phyloP scores from a whole-genome alignment of 35 echinoderm and acorn worm species.

The Diadema setosum region DNA sequence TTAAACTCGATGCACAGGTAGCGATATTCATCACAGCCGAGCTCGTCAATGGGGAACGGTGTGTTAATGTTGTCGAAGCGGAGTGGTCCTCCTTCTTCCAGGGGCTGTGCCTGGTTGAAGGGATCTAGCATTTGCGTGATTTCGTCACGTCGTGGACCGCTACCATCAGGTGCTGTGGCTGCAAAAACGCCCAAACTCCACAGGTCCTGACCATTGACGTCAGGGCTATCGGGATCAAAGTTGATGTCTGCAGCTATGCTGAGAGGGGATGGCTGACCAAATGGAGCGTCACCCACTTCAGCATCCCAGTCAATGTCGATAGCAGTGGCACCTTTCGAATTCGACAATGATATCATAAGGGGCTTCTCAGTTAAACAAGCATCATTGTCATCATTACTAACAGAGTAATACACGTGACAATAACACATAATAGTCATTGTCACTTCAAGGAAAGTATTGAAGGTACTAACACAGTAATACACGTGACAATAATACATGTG shows the following conservation, averaged over 20 bases:
- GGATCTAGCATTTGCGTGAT: conserved; percentile 30
- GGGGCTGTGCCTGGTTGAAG: conserved; percentile 14
- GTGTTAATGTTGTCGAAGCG: conserved; percentile 46
- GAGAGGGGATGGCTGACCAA: conserved; percentile 29
- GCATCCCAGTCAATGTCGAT: conserved; percentile 14
- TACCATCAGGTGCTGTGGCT: conserved; percentile 4
- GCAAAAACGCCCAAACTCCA: conserved; percentile 79
- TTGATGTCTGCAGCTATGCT: conserved; percentile 47
- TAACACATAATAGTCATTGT: neutral
- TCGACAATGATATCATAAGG: neutral
- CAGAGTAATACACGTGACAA: neutral
- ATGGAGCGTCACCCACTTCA: neutral
- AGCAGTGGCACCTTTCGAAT: conserved; percentile 17
- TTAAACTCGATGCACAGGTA: conserved; percentile 81
- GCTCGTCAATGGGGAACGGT: conserved; percentile 49
- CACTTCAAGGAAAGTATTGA: too few relatives aligned
- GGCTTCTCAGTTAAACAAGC: neutral
- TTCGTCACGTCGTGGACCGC: conserved; percentile 11
- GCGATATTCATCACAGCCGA: conserved; percentile 62
- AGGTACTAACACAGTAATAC: neutral
- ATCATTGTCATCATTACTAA: neutral
- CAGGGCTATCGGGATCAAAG: conserved; percentile 27
- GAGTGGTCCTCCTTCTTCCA: conserved; percentile 47
- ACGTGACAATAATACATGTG: neutral
- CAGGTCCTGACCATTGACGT: conserved; percentile 39